Evolutionary conservation across 2,888 invertebrate species (phyloP).

Genomic region (Perithous albicinctus): DNA sequence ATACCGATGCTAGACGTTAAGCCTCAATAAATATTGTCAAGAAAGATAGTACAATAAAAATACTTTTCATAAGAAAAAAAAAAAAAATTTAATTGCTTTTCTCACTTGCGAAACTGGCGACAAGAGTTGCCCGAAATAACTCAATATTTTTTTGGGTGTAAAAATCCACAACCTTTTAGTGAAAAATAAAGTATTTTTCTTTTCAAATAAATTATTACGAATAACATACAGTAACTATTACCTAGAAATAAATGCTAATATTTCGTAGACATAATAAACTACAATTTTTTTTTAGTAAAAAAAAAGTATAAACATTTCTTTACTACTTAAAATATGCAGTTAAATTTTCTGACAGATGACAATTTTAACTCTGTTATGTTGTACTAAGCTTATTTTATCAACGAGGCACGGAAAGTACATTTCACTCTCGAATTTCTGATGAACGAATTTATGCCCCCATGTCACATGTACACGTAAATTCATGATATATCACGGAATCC

Average conservation of each 20-base stretch:
- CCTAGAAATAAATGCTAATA: no score
- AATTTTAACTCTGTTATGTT: background rate
- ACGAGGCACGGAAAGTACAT: background rate
- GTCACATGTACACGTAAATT: background rate
- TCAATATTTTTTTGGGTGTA: no score
- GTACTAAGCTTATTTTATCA: background rate
- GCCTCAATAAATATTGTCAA: slow-evolving; percentile 10
- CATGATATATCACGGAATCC: slow-evolving; percentile 23
- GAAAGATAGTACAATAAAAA: background rate
- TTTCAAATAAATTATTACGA: no score
- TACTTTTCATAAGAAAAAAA: background rate
- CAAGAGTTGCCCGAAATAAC: no score
- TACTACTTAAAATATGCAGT: background rate
- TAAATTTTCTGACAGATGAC: background rate
- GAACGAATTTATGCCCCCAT: background rate
- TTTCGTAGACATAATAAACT: no score
- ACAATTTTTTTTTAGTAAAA: no score
- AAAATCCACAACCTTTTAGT: no score
- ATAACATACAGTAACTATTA: no score
- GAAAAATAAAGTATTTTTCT: no score
- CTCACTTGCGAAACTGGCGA: no score
- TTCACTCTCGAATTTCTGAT: slow-evolving; percentile 6
- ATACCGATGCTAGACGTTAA: slow-evolving; percentile 4
- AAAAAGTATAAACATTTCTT: no score
- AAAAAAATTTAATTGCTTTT: no score